Base-by-base conservation (phyloP, 1,140 invertebrate genomes). In the Papilio polyxenes region DNA sequence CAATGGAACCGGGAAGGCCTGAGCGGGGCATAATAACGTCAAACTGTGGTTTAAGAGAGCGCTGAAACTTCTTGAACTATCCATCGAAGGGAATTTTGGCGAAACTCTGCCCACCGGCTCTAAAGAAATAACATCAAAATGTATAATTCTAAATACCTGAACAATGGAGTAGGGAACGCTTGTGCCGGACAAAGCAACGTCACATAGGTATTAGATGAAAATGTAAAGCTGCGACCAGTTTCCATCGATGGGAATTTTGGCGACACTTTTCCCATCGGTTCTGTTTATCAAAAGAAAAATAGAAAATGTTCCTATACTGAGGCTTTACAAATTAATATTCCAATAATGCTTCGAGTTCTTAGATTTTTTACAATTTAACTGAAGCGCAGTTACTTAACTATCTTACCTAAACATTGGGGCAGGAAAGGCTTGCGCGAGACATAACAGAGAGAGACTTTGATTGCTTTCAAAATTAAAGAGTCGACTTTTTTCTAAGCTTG, bases 81-180 rank as follows among this genome's bases (percentile, higher is more conserved):
- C 95, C 89, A 95, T 95, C 83, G 95, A 95, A 72, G 95, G 95
- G 82, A 96, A 95, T 90, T 96, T 96, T 82, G 96, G 96, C 86
- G 95, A 95, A 75, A 96, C 96, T 89, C 96, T 96, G 83, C 96
- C 96, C 85, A 97, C 95, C 31, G 97, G 97, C 92, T 97, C 97
- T 97, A 95, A 85, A 87, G 85, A 91, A 85, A 94, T 85, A 90
- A 91, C 37, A 90, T 75, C 83, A 88, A 85, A 87, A 82, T 85
- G 83, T 87, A 87, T 87, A 81, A 85, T 81, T 85, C 83, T 80
- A 77, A 65, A 80, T 94, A 93, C 93, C 93, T 94, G 93, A 93
- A 94, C 82, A 92, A 84, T 87, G 93, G 93, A 84, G 90, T 95
- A 74, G 96, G 96, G 90, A 95, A 96, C 49, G 95, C 96, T 92